Evolutionary conservation across 2,113 vertebrate genomes (phyloP).

Genomic region (Scomber colias): DNA sequence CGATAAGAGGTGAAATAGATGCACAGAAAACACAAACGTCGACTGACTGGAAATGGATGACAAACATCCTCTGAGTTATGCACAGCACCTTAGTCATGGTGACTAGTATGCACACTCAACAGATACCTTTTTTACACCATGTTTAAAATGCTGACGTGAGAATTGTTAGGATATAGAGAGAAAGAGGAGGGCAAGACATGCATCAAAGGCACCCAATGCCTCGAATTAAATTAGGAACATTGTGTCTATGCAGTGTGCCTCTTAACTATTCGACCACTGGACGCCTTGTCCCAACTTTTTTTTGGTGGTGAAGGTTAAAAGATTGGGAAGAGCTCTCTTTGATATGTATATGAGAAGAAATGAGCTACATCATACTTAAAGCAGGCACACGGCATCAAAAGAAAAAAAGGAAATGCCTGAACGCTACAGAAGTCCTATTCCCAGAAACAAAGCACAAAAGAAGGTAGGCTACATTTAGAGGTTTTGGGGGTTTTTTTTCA

Average conservation of each 20-base stretch:
- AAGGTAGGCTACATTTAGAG: not conserved
- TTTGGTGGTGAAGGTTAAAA: not conserved
- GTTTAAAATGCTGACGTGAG: too few relatives aligned
- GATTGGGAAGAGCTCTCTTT: not conserved
- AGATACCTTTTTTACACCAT: too few relatives aligned
- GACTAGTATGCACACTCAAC: too few relatives aligned
- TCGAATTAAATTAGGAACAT: too few relatives aligned
- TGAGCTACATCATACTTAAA: not conserved
- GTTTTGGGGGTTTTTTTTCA: not conserved
- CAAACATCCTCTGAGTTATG: not conserved
- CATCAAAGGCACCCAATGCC: too few relatives aligned
- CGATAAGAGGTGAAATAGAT: constrained; percentile 56
- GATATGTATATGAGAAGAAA: constrained; percentile 1
- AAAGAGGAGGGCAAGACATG: too few relatives aligned
- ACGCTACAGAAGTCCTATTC: not conserved
- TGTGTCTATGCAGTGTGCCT: too few relatives aligned
- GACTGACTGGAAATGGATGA: constrained; percentile 45
- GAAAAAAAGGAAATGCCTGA: not conserved
- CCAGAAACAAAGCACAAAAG: not conserved
- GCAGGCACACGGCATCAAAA: not conserved
- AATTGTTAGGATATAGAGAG: too few relatives aligned
- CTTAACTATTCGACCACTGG: too few relatives aligned
- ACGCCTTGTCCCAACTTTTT: too few relatives aligned
- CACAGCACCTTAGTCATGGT: too few relatives aligned
- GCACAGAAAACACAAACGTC: constrained; percentile 13